Percentiles rank a stretch among this genome's conserved stretches.
Evolutionary conservation across 2,888 invertebrate genomes (phyloP).

Genomic region (Xestia ashworthii): DNA sequence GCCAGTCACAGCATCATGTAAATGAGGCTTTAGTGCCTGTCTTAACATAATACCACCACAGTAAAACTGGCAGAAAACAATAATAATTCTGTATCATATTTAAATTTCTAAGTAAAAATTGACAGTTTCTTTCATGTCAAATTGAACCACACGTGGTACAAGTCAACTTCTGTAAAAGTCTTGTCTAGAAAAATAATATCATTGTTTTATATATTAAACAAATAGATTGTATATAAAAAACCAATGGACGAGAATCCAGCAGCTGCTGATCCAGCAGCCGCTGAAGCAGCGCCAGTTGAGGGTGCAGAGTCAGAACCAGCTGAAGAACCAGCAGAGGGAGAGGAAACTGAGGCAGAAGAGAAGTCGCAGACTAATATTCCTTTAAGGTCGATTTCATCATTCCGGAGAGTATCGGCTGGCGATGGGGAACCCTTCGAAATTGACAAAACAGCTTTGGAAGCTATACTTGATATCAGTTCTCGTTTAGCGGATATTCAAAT

Average conservation of each 20-base stretch:
- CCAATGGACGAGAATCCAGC: conserved; percentile 43
- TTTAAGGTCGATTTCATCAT: conserved; percentile 11
- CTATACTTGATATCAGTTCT: conserved; percentile 84
- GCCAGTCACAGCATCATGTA: no score
- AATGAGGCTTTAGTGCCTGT: no score
- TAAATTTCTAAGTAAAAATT: conserved; percentile 21
- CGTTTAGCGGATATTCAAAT: conserved; percentile 83
- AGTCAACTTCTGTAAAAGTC: conserved; percentile 18
- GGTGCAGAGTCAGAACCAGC: background rate
- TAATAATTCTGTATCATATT: conserved; percentile 12
- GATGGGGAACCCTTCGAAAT: conserved; percentile 75
- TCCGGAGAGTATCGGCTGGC: conserved; percentile 30
- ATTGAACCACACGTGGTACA: background rate
- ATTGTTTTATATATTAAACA: background rate
- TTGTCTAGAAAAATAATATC: conserved; percentile 11
- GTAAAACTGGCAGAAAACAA: conserved; percentile 20
- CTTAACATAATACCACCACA: no score
- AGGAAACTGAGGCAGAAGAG: background rate
- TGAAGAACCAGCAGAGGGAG: background rate
- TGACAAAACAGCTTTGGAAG: conserved; percentile 84
- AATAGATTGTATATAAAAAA: conserved; percentile 1
- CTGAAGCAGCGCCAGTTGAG: background rate
- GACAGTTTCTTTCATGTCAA: conserved; percentile 24
- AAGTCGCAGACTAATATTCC: fast-evolving
- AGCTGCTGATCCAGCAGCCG: background rate